Conservation (phyloP, 2,888 invertebrate genomes). For the Platycnemis pennipes region DNA sequence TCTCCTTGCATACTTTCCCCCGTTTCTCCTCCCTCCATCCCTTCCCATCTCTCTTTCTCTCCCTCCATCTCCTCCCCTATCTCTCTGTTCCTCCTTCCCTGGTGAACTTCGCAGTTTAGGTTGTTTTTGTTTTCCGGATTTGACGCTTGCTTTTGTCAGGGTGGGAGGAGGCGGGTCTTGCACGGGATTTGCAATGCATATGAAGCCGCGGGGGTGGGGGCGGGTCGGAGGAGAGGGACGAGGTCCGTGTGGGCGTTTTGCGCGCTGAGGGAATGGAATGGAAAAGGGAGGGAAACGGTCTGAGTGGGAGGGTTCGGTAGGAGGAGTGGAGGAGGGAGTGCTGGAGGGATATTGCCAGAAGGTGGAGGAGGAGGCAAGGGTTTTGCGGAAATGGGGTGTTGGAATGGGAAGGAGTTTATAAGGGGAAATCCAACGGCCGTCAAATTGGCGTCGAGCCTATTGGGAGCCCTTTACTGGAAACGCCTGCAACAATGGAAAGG, state of each 20-base stretch:
- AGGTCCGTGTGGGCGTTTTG: conserved; percentile 51
- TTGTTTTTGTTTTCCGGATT: conserved; percentile 62
- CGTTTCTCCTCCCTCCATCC: neutral
- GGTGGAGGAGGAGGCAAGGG: neutral
- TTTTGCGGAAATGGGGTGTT: neutral
- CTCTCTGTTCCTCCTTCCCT: neutral
- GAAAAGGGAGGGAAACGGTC: neutral
- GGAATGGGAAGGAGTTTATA: neutral
- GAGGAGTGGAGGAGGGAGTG: neutral
- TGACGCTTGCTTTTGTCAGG: conserved; percentile 52
- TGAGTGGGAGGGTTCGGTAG: neutral
- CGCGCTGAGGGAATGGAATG: neutral
- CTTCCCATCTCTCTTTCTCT: neutral
- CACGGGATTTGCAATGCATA: conserved; percentile 63
- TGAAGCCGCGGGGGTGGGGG: conserved; percentile 18
- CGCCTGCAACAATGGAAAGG: conserved; percentile 62
- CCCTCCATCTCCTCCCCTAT: neutral
- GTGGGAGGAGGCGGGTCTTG: neutral
- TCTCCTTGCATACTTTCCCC: neutral
- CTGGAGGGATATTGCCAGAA: neutral
- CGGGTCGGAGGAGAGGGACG: neutral
- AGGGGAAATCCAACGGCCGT: conserved; percentile 63
- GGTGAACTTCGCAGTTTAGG: conserved; percentile 37
- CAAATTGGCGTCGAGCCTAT: conserved; percentile 63
- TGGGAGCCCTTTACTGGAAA: conserved; percentile 59